phyloP scores from a whole-genome alignment of 2,113 vertebrate species.

The Macrotus californicus region DNA sequence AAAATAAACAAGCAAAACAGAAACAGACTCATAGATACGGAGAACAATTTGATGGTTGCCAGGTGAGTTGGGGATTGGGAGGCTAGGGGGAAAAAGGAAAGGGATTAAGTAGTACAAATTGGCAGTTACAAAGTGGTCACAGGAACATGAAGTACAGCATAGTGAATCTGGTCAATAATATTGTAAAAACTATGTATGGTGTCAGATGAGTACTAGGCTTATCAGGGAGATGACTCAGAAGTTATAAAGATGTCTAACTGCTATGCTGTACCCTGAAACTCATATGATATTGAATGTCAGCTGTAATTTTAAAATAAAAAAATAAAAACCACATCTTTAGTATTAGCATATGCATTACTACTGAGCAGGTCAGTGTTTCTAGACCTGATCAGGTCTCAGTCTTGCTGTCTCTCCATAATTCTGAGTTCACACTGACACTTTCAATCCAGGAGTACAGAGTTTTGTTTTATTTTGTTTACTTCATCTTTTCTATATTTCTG shows the following conservation, averaged over 20 bases:
- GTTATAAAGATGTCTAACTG: background rate
- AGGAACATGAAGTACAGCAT: too few relatives aligned
- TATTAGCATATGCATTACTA: background rate
- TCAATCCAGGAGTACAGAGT: background rate
- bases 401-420: background rate
- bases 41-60: background rate
- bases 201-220: background rate
- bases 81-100: background rate
- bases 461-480: background rate
- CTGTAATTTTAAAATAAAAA: background rate
- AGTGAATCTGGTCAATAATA: background rate
- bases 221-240: background rate
- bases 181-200: background rate
- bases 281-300: background rate
- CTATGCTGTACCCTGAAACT: background rate
- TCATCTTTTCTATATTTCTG: background rate
- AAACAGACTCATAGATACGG: background rate
- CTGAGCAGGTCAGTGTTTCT: background rate
- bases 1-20: background rate
- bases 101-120: background rate
- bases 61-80: background rate
- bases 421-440: background rate
- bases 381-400: background rate
- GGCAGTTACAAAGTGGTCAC: background rate
- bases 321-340: background rate